Percentiles rank a stretch among this genome's conserved stretches.
These are phyloP conservation scores for Puma concolor DNA, from an alignment of 2,113 vertebrate genomes.

Conservation along the genomic window DNA sequence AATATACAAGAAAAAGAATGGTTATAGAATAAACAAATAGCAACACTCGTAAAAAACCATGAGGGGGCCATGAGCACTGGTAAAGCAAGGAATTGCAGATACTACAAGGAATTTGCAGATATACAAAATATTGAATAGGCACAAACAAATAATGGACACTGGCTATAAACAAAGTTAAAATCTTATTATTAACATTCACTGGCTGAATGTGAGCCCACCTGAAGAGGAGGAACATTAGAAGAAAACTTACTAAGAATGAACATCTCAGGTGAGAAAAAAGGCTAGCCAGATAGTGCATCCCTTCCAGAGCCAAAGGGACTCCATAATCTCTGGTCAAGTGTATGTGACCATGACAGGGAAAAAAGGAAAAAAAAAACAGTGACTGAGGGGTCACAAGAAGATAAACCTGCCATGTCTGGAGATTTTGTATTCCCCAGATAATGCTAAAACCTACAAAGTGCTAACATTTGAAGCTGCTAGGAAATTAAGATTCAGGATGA, in stretches of 20 bases:
- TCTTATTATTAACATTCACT: constrained; percentile 10
- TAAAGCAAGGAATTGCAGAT: constrained; percentile 28
- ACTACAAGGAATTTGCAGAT: not conserved
- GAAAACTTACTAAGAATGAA: constrained; percentile 11
- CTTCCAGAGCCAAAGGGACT: not conserved
- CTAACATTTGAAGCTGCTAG: not conserved
- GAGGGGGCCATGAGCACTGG: not conserved
- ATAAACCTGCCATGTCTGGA: not conserved
- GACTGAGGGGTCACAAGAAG: not conserved
- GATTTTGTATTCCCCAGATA: not conserved
- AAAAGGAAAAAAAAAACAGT: not conserved
- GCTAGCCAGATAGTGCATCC: constrained; percentile 3
- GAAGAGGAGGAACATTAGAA: not conserved
- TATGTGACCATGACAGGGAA: not conserved
- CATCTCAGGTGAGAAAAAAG: constrained; percentile 3
- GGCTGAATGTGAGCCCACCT: not conserved
- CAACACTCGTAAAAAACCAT: not conserved
- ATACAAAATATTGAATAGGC: constrained; percentile 26
- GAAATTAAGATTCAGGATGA: constrained; percentile 34
- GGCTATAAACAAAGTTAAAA: not conserved
- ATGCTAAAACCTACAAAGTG: not conserved
- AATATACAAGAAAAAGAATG: not conserved
- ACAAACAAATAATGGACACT: not conserved
- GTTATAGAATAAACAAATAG: not conserved
- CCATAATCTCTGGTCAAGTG: not conserved